Evolutionary conservation across 1,140 invertebrate genomes (phyloP), one percentile per base, ranked within the genome.

Genomic region (Anoplophora glabripennis): DNA sequence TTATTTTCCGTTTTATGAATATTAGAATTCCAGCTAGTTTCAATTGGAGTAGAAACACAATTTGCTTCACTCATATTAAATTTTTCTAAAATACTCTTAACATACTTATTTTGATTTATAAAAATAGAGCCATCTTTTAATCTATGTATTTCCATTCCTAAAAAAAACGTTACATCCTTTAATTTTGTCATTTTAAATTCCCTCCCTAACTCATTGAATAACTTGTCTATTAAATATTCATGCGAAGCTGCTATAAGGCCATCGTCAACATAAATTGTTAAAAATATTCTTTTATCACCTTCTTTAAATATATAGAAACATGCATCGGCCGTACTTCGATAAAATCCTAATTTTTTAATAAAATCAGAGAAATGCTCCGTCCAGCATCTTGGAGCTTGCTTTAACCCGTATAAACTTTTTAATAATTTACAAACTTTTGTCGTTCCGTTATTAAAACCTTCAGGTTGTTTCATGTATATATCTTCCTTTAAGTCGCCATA

Each of bases 221-320:
- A n/a, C n/a, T n/a, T 17, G 1, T 58, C 7, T 14, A 63, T 44
- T 41, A 52, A 52, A 12, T 51, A 40, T 33, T 49, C 14, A 7
- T 38, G 51, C 8, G 51, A 54, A 44, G 35, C 48, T 10, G 53
- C 64, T 18, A 76, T 34, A 0, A 78, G 45, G 9, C 72, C 75
- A 69, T 81, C 78, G 66, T 81, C 79, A 11, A 80, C 77, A 72
- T 79, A 80, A 3, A 80, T 62, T 11, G 67, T 67, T 1, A 79
- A 34, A 18, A 76, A 65, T 1, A 75, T 60, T 52, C 64, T 67
- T 15, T 54, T 28, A 46, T 57, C 63, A 10, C 65, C 62, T 4
- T 66, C 36, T 33, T 42, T 36, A 7, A 59, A 57, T 14, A 70
- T 64, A 63, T 73, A 78, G 7, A 78, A 65, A 70, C 76, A 76